Conservation (phyloP, 2,888 invertebrate species). For the Exocentrus adspersus region DNA sequence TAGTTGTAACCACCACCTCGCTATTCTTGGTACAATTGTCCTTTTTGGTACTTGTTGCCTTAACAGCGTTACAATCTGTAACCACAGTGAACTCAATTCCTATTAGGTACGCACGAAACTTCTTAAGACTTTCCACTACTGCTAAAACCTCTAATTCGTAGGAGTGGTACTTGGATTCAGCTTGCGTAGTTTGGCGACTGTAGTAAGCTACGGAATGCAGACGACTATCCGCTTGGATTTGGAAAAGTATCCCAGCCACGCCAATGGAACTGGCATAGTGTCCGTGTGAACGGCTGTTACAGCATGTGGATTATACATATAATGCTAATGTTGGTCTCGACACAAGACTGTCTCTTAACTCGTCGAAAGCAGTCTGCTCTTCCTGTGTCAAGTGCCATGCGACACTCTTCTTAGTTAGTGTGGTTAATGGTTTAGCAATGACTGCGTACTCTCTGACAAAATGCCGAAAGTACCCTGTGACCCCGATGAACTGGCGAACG, state of each 20-base stretch:
- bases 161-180: conserved; percentile 41
- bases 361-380: background rate
- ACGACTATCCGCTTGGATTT: conserved; percentile 38
- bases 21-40: too few species aligned
- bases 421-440: conserved; percentile 17
- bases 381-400: background rate
- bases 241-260: conserved; percentile 49
- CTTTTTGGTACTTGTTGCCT: too few species aligned
- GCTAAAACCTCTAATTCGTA: conserved; percentile 52
- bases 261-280: conserved; percentile 38
- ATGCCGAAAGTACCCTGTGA: conserved; percentile 50
- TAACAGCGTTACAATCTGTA: conserved; percentile 54
- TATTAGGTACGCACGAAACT: conserved; percentile 46
- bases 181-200: conserved; percentile 20
- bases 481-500: conserved; percentile 49
- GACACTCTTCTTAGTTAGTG: background rate
- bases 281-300: conserved; percentile 37
- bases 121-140: conserved; percentile 43
- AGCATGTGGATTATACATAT: conserved; percentile 30
- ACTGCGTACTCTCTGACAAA: conserved; percentile 47
- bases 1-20: too few species aligned
- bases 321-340: conserved; percentile 28
- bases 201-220: background rate
- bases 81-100: conserved; percentile 42
- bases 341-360: background rate